Evolutionary conservation across 2,797 vertebrate genomes (phyloP).

Genomic region (Mormyrops attenuatus): DNA sequence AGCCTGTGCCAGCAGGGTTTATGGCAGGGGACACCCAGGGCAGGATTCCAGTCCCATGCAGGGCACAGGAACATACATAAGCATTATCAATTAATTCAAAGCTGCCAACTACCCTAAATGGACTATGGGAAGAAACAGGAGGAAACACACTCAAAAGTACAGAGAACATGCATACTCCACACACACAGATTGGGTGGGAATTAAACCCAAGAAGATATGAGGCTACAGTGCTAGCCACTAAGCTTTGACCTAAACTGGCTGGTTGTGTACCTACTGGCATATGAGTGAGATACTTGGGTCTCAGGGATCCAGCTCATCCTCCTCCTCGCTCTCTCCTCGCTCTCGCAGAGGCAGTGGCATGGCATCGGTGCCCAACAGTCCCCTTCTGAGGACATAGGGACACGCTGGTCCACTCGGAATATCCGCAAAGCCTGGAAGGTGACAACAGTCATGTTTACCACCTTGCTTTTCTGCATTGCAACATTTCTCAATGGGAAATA

Average conservation of each 20-base stretch:
- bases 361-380: conserved; percentile 63
- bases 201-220: not conserved
- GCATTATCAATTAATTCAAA: not conserved
- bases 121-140: not conserved
- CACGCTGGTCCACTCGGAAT: conserved; percentile 69
- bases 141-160: not conserved
- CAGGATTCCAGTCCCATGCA: not conserved
- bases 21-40: not conserved
- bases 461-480: not conserved
- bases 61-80: not conserved
- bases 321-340: conserved; percentile 39
- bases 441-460: not conserved
- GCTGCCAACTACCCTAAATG: not conserved
- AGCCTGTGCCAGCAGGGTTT: not conserved
- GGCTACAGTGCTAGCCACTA: not conserved
- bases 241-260: not conserved
- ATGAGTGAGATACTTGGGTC: not conserved
- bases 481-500: not conserved
- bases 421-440: conserved; percentile 68
- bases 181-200: not conserved
- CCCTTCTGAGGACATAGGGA: conserved; percentile 71
- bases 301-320: conserved; percentile 40
- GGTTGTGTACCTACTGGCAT: not conserved
- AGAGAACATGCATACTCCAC: not conserved
- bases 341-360: conserved; percentile 48